Base-by-base conservation (phyloP, 1,140 invertebrate genomes). In the Papilio aristodemus region DNA sequence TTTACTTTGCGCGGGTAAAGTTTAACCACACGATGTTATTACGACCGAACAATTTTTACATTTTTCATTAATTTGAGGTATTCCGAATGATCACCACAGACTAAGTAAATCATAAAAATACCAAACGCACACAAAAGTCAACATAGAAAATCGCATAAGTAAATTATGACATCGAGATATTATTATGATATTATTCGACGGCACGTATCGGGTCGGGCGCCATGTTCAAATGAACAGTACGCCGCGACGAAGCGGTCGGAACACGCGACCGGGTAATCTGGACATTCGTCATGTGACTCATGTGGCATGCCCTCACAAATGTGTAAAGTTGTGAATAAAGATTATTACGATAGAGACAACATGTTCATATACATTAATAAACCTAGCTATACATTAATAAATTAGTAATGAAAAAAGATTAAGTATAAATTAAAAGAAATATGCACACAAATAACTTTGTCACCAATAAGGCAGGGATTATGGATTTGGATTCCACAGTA, bases 141-240 rank as follows among this genome's bases (percentile, higher is more conserved):
- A 11, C 11, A 54, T 54, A 10, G 19, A 22, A 25, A 54, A 54
- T 54, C 46, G 22, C 19, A 54, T 54, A 22, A 54, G 46, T 25
- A 54, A 19, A 54, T 54, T 54, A 54, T 54, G 46, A 25, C 46
- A 54, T 46, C 9, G 19, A 46, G 7, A 46, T 22, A 43, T 43
- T 43, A 46, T 11, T 46, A 54, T 11, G 46, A 54, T 54, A 19
- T 54, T 25, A 54, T 54, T 25, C 19, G 46, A 4, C 17, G 46
- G 19, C 46, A 54, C 46, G 46, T 25, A 6, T 25, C 46, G 19
- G 9, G 46, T 13, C 43, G 43, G 27, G 43, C 43, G 46, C 46
- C 46, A 17, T 10, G 46, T 11, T 13, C 19, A 0, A 54, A 54
- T 54, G 17, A 54, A 54, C 22, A 11, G 19, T 3, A 22, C 17